Base-by-base conservation (phyloP, 1,140 invertebrate genomes). In the Acromyrmex charruanus region DNA sequence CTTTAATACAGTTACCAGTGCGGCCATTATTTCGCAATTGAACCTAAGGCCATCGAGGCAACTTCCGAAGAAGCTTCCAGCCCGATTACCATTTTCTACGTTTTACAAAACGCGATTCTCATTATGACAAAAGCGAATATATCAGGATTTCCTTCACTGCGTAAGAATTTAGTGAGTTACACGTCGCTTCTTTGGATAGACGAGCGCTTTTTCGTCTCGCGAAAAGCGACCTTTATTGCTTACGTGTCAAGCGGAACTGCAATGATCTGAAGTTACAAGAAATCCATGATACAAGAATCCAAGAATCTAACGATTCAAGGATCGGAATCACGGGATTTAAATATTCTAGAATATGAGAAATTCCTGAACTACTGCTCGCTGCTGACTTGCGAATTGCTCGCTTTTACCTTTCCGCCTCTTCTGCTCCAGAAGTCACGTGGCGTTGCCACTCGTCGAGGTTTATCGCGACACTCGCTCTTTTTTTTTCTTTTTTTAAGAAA, bases 21-120 rank as follows among this genome's bases (percentile, higher is more conserved):
- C 55, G 18, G n/a, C n/a, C 28, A 61, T 75, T 84, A 55, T 61
- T 58, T 84, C 55, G 69, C 80, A 84, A 84, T 84, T 84, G 80
- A 84, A 84, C 69, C 51, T 84, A 74, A 84, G 55, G 35, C 55
- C 68, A 18, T n/a, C 18, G 25, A 14, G 55, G 2, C 35, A 74
- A 49, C 66, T 25, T 69, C 66, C 68, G 10, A 49, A 39, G 6
- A 14, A 39, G 65, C 53, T 59, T 81, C 3, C 77, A 51, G 55
- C 25, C 44, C 55, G 44, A 55, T 44, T 49, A 14, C n/a, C 51
- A 55, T 72, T 81, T 53, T 72, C 66, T 44, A 86, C 28, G 9
- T 84, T 81, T 81, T 28, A 18, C 1, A 25, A 16, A 9, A 69
- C 28, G 14, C 66, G 55, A 7, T n/a, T 65, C 21, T 21, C 69